Evolutionary conservation across 2,888 invertebrate species (phyloP), one percentile per base, ranked within the genome.

Genomic region (Athalia cordata): DNA sequence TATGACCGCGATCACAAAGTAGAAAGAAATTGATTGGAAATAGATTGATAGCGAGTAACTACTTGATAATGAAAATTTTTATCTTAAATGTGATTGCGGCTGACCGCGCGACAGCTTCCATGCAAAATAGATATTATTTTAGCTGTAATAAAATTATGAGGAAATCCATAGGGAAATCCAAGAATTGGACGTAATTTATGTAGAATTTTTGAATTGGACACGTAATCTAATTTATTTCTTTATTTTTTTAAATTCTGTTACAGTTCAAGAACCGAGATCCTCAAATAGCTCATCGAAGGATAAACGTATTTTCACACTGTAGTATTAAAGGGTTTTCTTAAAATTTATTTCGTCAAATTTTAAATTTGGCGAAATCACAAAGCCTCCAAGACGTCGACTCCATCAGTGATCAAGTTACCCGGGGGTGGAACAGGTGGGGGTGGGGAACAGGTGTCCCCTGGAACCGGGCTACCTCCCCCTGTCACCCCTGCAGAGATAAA

Each of bases 381-480:
- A 85, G 86, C 89, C 87, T 87, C 86, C 91, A 89, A 89, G 86
- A 90, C 90, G 90, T 89, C 90, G 89, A 89, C 88, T 85, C 88
- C 89, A 81, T 90, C 90, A 86, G 90, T 90, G 84, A 91, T 89
- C 83, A 89, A 90, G 88, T 88, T 88, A 88, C 86, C 88, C 86
- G 90, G 89, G 86, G 89, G 87, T 85, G 90, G 88, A 82, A 87
- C 86, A 84, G 88, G 88, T 80, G 88, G 88, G 80, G 83, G 86
- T 82, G 86, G 86, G 85, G 86, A 87, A 77, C 83, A 85, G 82
- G 80, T 85, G 82, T 85, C 87, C 87, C 87, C 87, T 82, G 85
- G 85, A 80, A 85, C 86, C 81, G 79, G 65, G 72, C 79, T 77
- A 79, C 80, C 79, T 74, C 80, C 79, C 68, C 77, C 79, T 75